Evolutionary conservation across 2,888 invertebrate species (phyloP).

Genomic region (Apotomis turbidana): DNA sequence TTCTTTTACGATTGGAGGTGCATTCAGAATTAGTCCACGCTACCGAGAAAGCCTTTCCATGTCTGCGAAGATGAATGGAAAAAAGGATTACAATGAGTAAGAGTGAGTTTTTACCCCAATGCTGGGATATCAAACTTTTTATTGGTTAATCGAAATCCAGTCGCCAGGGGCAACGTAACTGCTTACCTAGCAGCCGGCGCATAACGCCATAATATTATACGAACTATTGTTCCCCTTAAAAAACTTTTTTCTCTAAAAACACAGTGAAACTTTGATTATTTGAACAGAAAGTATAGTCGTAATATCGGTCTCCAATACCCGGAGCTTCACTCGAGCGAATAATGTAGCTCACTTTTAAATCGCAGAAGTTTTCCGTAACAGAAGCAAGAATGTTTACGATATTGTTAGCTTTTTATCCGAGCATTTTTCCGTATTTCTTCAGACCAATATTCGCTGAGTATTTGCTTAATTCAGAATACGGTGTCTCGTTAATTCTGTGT

Average conservation of each 20-base stretch:
- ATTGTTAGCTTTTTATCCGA: constrained; percentile 42
- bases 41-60: constrained; percentile 79
- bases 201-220: constrained; percentile 32
- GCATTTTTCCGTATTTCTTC: constrained; percentile 38
- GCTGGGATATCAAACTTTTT: constrained; percentile 54
- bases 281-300: constrained; percentile 40
- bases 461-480: constrained; percentile 33
- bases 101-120: constrained; percentile 54
- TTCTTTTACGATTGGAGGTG: constrained; percentile 84
- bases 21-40: constrained; percentile 81
- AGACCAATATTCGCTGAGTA: constrained; percentile 35
- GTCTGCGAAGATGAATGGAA: constrained; percentile 77
- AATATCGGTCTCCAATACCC: constrained; percentile 40
- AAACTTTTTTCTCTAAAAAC: constrained; percentile 21
- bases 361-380: constrained; percentile 59
- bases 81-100: constrained; percentile 78
- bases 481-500: constrained; percentile 38
- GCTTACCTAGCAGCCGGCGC: constrained; percentile 8
- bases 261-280: constrained; percentile 40
- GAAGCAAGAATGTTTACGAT: constrained; percentile 53
- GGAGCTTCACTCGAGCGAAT: constrained; percentile 54
- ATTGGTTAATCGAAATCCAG: constrained; percentile 49
- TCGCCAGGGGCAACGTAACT: constrained; percentile 13
- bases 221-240: constrained; percentile 31
- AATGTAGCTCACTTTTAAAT: constrained; percentile 60